phyloP scores from a whole-genome alignment of 2,797 vertebrate genomes.

The Steatocranus sp. region DNA sequence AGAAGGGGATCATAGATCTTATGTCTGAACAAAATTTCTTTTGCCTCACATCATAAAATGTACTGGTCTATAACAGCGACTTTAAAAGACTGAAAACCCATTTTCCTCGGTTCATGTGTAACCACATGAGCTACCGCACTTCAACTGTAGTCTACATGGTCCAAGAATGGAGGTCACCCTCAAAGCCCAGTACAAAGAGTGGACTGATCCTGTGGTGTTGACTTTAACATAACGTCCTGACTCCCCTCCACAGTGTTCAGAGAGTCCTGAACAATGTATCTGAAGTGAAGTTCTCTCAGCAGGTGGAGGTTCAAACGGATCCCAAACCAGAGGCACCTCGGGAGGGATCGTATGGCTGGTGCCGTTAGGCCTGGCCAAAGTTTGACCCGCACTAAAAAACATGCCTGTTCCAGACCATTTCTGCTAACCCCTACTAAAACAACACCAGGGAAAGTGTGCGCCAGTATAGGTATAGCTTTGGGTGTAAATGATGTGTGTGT shows the following conservation, averaged over 20 bases:
- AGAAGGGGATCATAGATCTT: neutral
- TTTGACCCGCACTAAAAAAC: slow-evolving; percentile 90
- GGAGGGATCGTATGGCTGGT: slow-evolving; percentile 87
- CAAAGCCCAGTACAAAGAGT: slow-evolving; percentile 68
- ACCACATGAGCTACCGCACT: slow-evolving; percentile 43
- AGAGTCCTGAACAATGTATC: slow-evolving; percentile 84
- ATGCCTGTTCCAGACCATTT: slow-evolving; percentile 86
- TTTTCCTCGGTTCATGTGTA: slow-evolving; percentile 23
- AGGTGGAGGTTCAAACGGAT: slow-evolving; percentile 94
- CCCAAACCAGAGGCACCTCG: slow-evolving; percentile 85
- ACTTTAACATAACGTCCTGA: slow-evolving; percentile 78
- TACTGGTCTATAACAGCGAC: neutral
- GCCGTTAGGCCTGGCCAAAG: slow-evolving; percentile 82
- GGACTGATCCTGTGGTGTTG: slow-evolving; percentile 70
- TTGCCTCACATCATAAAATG: neutral
- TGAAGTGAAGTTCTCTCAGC: slow-evolving; percentile 91
- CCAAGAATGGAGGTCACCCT: slow-evolving; percentile 66
- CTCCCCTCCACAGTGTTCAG: slow-evolving; percentile 73
- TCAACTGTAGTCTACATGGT: slow-evolving; percentile 52
- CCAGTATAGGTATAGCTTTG: slow-evolving; percentile 24
- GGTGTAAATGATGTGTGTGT: slow-evolving; percentile 27
- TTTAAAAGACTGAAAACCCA: neutral
- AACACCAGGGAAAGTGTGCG: slow-evolving; percentile 63
- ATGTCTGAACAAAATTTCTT: neutral
- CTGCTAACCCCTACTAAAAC: slow-evolving; percentile 76